Conservation (phyloP, 1,140 invertebrate species). For the Drosophila orosa region DNA sequence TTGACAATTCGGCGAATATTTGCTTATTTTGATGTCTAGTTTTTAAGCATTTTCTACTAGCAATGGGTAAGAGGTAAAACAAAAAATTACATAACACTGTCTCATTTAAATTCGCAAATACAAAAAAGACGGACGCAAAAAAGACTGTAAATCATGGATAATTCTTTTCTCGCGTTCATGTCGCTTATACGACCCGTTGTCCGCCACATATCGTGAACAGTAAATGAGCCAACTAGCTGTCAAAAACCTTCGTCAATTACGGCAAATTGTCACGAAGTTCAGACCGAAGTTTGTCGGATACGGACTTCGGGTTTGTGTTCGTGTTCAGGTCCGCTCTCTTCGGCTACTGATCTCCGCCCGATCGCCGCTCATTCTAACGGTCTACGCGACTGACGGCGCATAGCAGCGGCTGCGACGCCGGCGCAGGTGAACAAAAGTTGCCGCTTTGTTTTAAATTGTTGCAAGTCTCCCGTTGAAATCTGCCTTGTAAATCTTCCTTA, state of each 20-base stretch:
- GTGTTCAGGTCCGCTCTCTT: conserved; percentile 4
- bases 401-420: conserved; percentile 4
- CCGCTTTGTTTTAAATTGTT: neutral
- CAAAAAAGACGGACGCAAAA: neutral
- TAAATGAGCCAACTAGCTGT: conserved; percentile 63
- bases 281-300: neutral
- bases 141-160: conserved; percentile 23
- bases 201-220: conserved; percentile 33
- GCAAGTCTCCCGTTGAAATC: neutral
- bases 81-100: neutral
- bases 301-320: neutral
- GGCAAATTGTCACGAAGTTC: conserved; percentile 17
- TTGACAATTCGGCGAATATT: neutral
- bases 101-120: neutral
- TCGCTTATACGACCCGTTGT: conserved; percentile 38
- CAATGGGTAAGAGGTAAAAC: neutral
- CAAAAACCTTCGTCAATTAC: conserved; percentile 50
- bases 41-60: neutral
- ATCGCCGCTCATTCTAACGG: conserved; percentile 55
- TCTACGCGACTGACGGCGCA: conserved; percentile 13
- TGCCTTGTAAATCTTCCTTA: neutral
- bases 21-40: neutral
- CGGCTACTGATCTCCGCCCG: neutral
- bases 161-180: conserved; percentile 10
- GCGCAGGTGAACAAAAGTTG: neutral